Evolutionary conservation across 2,113 vertebrate species (phyloP).

Genomic region (Brienomyrus longianalis): DNA sequence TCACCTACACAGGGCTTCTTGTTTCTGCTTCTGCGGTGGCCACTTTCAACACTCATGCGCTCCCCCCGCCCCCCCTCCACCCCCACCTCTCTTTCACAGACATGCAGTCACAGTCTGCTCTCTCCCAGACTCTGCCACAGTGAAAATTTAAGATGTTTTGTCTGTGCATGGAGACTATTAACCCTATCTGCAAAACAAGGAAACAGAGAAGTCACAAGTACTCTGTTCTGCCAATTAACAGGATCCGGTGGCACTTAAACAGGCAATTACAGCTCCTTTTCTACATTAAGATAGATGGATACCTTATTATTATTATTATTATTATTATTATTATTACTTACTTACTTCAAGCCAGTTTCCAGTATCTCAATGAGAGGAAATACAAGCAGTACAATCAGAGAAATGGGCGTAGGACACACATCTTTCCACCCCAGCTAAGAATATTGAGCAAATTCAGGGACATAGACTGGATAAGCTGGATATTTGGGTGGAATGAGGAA

Average conservation of each 20-base stretch:
- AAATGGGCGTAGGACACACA: background rate
- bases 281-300: conserved; percentile 5
- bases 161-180: background rate
- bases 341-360: background rate
- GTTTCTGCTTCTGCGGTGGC: background rate
- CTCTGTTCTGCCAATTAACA: background rate
- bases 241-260: background rate
- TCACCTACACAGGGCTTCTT: background rate
- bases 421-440: background rate
- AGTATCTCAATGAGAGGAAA: background rate
- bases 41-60: background rate
- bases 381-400: background rate
- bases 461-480: background rate
- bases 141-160: conserved; percentile 11
- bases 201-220: background rate
- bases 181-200: background rate
- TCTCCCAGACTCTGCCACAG: background rate
- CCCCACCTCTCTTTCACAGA: background rate
- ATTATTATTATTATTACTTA: no score
- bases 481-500: background rate
- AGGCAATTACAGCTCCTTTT: background rate
- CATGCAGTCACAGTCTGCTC: background rate
- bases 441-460: background rate
- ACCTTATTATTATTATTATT: no score
- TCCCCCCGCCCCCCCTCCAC: background rate